Conservation (phyloP, 2,888 invertebrate species). For the Alloscopus bannaensis region DNA sequence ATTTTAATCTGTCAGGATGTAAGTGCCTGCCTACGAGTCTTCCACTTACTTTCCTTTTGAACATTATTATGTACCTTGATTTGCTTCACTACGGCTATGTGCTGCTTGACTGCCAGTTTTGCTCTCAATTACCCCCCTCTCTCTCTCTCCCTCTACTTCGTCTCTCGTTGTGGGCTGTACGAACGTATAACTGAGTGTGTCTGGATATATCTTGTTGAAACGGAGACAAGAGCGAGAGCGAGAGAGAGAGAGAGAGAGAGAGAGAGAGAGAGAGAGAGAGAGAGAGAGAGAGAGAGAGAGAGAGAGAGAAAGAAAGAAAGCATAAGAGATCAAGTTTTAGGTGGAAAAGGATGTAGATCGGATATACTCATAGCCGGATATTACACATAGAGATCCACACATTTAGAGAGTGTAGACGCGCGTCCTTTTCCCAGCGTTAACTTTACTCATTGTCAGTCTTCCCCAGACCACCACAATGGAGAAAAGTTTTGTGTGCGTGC, state of each 20-base stretch:
- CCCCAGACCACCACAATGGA: background rate
- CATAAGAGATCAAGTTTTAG: no score
- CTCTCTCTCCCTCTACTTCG: slow-evolving; percentile 8
- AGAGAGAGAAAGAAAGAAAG: background rate
- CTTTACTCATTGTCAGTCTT: slow-evolving; percentile 16
- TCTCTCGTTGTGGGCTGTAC: no score
- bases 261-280: no score
- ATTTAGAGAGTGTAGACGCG: background rate
- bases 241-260: slow-evolving; percentile 20
- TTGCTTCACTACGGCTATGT: slow-evolving; percentile 34
- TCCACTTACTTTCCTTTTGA: slow-evolving; percentile 48
- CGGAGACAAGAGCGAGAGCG: slow-evolving; percentile 17
- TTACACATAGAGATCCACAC: background rate
- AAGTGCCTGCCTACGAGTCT: slow-evolving; percentile 59
- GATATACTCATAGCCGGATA: no score
- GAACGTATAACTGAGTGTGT: slow-evolving; percentile 15
- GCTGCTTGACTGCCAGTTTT: slow-evolving; percentile 47
- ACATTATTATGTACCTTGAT: slow-evolving; percentile 60
- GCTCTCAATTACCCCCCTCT: slow-evolving; percentile 60
- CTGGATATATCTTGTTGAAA: slow-evolving; percentile 40
- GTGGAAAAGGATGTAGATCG: slow-evolving; percentile 14
- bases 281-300: slow-evolving; percentile 6
- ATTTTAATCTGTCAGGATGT: slow-evolving; percentile 66
- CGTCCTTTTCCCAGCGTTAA: background rate
- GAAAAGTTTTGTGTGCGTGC: slow-evolving; percentile 21